Evolutionary conservation across 1,140 invertebrate genomes (phyloP).

Genomic region (Dryas iulia): DNA sequence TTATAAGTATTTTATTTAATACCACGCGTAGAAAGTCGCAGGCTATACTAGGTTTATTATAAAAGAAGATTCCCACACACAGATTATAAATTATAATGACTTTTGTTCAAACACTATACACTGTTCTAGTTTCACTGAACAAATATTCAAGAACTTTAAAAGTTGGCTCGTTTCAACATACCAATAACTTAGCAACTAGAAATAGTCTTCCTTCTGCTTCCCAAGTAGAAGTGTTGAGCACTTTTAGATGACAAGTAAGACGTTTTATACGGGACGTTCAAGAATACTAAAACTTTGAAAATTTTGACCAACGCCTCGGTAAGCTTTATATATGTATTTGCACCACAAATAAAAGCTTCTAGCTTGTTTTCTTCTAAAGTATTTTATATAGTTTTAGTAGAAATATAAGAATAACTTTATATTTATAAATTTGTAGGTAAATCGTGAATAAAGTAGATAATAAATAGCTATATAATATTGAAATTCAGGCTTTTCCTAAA

Average conservation of each 20-base stretch:
- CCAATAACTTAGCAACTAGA: not conserved
- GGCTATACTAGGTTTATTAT: not conserved
- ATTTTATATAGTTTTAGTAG: not conserved
- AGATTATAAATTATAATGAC: not conserved
- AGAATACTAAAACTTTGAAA: conserved; percentile 5
- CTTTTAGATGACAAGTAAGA: conserved; percentile 14
- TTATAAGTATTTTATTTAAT: too few species aligned
- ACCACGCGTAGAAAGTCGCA: too few species aligned
- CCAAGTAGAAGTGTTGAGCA: conserved; percentile 7
- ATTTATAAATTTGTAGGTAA: too few species aligned
- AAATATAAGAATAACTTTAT: not conserved
- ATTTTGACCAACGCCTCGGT: conserved; percentile 4
- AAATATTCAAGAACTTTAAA: conserved; percentile 2
- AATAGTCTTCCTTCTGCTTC: not conserved
- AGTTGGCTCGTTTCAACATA: not conserved
- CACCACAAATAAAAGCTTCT: not conserved
- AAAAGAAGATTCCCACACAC: not conserved
- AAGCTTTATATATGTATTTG: not conserved
- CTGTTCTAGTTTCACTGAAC: not conserved
- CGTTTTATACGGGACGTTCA: conserved; percentile 9
- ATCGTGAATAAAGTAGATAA: too few species aligned
- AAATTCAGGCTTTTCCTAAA: too few species aligned
- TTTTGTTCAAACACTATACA: not conserved
- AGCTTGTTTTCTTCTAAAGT: not conserved
- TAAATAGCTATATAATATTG: too few species aligned